Conservation (phyloP, 2,797 vertebrate genomes). For the Coccyzus lansbergi region DNA sequence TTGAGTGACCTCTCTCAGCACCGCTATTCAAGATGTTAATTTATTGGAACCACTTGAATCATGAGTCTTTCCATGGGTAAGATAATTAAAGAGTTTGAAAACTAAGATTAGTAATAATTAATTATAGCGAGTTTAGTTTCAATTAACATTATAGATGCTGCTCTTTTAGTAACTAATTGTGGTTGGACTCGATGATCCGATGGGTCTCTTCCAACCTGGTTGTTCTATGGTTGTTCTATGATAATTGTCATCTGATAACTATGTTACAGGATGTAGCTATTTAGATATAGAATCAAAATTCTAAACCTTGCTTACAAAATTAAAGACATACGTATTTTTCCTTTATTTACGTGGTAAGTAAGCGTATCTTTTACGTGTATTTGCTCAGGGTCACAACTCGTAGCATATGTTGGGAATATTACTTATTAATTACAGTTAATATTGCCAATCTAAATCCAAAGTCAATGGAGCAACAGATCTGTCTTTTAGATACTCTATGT, state of each 20-base stretch:
- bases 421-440: constrained; percentile 16
- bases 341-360: constrained; percentile 37
- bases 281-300: constrained; percentile 64
- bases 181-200: too few species aligned
- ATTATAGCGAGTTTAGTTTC: constrained; percentile 68
- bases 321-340: constrained; percentile 14
- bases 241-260: constrained; percentile 72
- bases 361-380: neutral
- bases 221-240: too few species aligned
- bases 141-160: constrained; percentile 73
- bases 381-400: neutral
- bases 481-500: neutral
- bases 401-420: neutral
- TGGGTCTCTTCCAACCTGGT: too few species aligned
- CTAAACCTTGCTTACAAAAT: constrained; percentile 39
- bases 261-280: constrained; percentile 37
- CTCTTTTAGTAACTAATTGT: too few species aligned
- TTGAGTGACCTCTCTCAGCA: constrained; percentile 9
- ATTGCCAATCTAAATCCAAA: neutral
- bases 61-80: constrained; percentile 23
- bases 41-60: constrained; percentile 56
- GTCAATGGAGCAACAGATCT: neutral
- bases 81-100: constrained; percentile 75
- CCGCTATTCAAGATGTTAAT: constrained; percentile 1
- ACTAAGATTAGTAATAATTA: constrained; percentile 74